Evolutionary conservation across 2,797 vertebrate species (phyloP), one percentile per base, ranked within the genome.

Genomic region (Gobio occitaniae): DNA sequence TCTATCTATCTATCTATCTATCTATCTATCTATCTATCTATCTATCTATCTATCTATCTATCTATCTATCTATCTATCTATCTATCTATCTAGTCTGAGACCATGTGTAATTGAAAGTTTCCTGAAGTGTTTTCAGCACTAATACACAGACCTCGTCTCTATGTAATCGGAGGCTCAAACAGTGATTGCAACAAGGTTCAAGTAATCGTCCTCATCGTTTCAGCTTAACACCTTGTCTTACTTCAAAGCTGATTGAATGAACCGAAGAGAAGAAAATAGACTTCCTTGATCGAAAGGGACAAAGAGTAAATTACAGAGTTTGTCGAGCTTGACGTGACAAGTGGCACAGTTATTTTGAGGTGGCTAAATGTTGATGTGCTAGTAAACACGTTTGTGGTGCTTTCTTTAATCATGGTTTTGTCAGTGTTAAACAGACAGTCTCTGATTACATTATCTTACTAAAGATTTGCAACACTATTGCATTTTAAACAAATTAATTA

Each of bases 271-370:
- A 63, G 66, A 77, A 83, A 52, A 72, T 48, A 69, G 76, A 41
- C 21, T 84, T 74, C 54, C 75, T 68, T 85, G 83, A 89, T 86
- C 19, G 44, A 65, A 41, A 78, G 71, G 11, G 56, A 86, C 85
- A 83, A 79, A 86, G 59, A 11, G 61, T 83, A 77, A 87, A 76
- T 76, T 84, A 87, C 86, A 68, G 59, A 83, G 63, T 80, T 59
- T 56, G 69, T 80, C 17, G 19, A 76, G 61, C 69, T 69, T 84
- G 81, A 81, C 21, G 56, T 78, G 80, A 63, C 25, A 19, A 19
- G 54, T 21, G 11, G 21, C 25, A 19, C 4, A 38, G 38, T 25
- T 86, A 61, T 80, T 56, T 81, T 72, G 78, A 84, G 59, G 25
- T 77, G 77, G 50, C 61, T 78, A 50, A 41, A 41, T 56, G 44